Conservation (phyloP, 2,888 invertebrate species). For the Troides oblongomaculatus region DNA sequence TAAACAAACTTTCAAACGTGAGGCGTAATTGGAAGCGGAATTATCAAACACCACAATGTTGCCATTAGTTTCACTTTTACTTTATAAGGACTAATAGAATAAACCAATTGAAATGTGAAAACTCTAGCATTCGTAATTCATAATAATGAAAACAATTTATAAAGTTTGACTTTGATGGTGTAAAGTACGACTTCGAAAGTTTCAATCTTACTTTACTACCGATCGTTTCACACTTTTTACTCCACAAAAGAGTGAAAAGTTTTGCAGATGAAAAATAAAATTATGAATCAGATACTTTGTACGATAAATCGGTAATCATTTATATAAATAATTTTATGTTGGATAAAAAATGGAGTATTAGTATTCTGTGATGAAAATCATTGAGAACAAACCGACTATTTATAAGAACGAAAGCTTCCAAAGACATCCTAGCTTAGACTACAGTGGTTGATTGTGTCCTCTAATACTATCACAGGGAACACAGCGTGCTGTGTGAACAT, state of each 20-base stretch:
- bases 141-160: conserved; percentile 11
- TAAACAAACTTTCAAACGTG: no score
- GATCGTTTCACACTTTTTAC: not conserved
- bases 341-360: not conserved
- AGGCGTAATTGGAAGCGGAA: no score
- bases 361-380: no score
- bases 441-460: no score
- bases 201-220: not conserved
- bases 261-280: not conserved
- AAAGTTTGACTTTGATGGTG: conserved; percentile 11
- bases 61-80: not conserved
- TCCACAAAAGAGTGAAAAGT: not conserved
- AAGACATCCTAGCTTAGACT: no score
- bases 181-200: not conserved
- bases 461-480: no score
- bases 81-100: not conserved
- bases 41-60: no score
- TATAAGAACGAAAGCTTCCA: no score
- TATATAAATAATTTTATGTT: not conserved
- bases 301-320: not conserved
- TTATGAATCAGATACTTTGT: not conserved
- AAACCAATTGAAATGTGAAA: not conserved
- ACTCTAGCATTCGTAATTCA: not conserved
- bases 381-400: no score
- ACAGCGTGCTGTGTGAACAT: no score